phyloP scores from a whole-genome alignment of 2,888 invertebrate genomes.

The Drosophila mimica region DNA sequence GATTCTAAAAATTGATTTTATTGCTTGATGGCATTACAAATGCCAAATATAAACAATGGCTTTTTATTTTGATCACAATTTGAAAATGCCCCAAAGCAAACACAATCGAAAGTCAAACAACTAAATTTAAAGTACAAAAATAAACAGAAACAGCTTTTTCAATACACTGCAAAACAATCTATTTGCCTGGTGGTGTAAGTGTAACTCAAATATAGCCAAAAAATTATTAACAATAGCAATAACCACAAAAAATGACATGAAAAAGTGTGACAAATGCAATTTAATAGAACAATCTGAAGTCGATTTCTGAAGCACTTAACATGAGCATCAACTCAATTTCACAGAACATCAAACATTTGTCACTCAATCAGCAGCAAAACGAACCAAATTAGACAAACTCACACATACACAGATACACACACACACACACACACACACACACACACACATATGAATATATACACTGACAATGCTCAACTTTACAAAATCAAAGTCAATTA shows the following conservation, averaged over 20 bases:
- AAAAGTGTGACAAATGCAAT: slow-evolving; percentile 36
- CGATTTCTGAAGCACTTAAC: slow-evolving; percentile 28
- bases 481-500: slow-evolving; percentile 71
- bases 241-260: slow-evolving; percentile 4
- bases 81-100: not conserved
- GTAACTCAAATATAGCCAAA: slow-evolving; percentile 25
- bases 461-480: slow-evolving; percentile 22
- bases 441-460: not conserved
- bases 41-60: slow-evolving; percentile 9
- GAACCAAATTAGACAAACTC: slow-evolving; percentile 58
- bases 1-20: not conserved
- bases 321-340: slow-evolving; percentile 45
- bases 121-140: slow-evolving; percentile 3
- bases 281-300: slow-evolving; percentile 23
- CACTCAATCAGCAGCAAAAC: slow-evolving; percentile 60
- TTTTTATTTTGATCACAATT: not conserved
- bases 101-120: slow-evolving; percentile 2
- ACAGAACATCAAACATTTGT: slow-evolving; percentile 58
- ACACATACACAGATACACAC: slow-evolving; percentile 7
- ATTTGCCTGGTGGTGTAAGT: slow-evolving; percentile 2
- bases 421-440: slow-evolving; percentile 10
- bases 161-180: not conserved
- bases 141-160: slow-evolving; percentile 4
- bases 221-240: slow-evolving; percentile 4
- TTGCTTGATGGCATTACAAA: not conserved